Conservation (phyloP, 2,797 vertebrate genomes). For the Acanthurus lineatus region DNA sequence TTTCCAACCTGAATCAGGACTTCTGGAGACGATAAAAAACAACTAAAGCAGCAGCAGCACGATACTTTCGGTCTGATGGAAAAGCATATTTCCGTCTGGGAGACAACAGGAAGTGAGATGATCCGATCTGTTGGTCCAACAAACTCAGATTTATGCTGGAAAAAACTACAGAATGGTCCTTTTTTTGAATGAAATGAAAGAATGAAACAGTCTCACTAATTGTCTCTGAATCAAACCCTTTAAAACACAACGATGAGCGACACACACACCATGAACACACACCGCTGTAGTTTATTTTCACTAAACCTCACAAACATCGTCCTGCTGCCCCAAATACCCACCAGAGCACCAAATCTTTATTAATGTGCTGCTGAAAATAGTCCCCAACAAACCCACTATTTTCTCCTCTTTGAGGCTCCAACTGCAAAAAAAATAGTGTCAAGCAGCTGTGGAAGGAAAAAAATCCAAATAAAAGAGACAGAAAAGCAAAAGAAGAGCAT, state of each 20-base stretch:
- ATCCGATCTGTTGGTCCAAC: not conserved
- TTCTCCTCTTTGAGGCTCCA: not conserved
- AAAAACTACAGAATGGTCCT: not conserved
- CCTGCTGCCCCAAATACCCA: not conserved
- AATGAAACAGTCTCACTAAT: not conserved
- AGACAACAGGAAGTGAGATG: not conserved
- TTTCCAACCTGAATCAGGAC: conserved; percentile 16
- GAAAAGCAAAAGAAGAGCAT: too few species aligned
- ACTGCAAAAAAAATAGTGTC: not conserved
- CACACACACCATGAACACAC: not conserved
- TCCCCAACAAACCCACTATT: not conserved
- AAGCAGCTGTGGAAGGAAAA: too few species aligned
- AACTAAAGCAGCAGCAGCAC: not conserved
- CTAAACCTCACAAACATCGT: not conserved
- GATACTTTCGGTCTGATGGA: not conserved
- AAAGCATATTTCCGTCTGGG: not conserved
- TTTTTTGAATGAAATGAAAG: not conserved
- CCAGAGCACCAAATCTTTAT: not conserved
- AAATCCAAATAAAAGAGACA: not conserved
- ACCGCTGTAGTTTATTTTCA: not conserved
- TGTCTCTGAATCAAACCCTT: not conserved
- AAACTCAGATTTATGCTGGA: not conserved
- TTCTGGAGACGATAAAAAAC: conserved; percentile 30
- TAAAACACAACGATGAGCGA: not conserved
- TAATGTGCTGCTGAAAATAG: not conserved